phyloP scores from a whole-genome alignment of 2,888 invertebrate genomes.

The Eudasyphora cyanicolor region DNA sequence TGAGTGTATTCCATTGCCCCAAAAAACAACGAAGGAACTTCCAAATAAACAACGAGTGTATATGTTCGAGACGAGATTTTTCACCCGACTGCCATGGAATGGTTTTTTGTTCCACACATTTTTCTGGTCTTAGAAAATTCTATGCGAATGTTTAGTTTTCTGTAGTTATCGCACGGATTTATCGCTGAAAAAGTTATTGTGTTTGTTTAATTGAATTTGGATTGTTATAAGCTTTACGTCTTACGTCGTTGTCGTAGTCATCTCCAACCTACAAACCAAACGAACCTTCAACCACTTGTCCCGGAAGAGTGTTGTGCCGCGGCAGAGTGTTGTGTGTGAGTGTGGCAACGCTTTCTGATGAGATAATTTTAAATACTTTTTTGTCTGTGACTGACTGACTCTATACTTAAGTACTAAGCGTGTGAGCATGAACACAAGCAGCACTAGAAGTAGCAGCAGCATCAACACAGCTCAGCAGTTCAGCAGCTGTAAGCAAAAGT shows the following conservation, averaged over 20 bases:
- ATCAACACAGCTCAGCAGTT: too few species aligned
- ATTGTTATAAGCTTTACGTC: conserved; percentile 70
- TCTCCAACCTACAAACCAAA: conserved; percentile 17
- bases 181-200: conserved; percentile 77
- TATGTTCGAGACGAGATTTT: neutral
- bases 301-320: neutral
- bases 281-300: conserved; percentile 33
- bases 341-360: conserved; percentile 28
- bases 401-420: too few species aligned
- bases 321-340: conserved; percentile 24
- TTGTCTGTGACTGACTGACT: conserved; percentile 44
- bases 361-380: conserved; percentile 57
- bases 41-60: neutral
- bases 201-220: conserved; percentile 80
- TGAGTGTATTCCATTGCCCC: neutral
- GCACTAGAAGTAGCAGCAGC: neutral
- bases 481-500: neutral
- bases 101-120: conserved; percentile 5
- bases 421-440: too few species aligned
- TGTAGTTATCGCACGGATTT: conserved; percentile 76
- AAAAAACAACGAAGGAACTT: neutral
- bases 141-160: conserved; percentile 71
- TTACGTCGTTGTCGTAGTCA: conserved; percentile 15
- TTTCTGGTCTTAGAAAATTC: conserved; percentile 52
- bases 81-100: neutral